A percentile compares a stretch with the other conserved stretches of the same genome.
Evolutionary conservation across 2,113 vertebrate species (phyloP).

Genomic region (Leucosticte australis): DNA sequence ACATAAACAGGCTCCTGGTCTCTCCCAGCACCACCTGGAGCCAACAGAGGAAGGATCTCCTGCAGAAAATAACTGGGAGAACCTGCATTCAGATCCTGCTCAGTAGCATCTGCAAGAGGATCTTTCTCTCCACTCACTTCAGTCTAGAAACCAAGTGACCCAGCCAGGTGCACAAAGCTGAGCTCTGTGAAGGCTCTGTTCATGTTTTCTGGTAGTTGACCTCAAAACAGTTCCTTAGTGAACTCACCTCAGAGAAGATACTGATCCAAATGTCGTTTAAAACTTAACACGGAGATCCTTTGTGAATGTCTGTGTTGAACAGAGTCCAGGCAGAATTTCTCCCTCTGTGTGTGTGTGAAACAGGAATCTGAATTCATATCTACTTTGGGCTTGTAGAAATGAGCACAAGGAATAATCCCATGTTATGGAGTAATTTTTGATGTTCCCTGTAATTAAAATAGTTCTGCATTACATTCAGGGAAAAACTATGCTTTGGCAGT

Average conservation of each 20-base stretch:
- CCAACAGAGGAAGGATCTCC: not conserved
- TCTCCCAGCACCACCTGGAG: not conserved
- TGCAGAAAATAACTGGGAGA: not conserved
- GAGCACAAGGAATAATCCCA: not conserved
- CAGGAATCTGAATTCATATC: not conserved
- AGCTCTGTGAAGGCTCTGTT: not conserved
- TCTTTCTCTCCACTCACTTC: not conserved
- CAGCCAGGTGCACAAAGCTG: not conserved
- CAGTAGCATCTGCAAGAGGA: not conserved
- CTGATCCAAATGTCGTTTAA: not conserved
- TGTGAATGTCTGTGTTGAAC: not conserved
- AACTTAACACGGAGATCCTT: not conserved
- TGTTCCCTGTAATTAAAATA: not conserved
- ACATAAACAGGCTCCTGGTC: not conserved
- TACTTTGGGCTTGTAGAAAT: not conserved
- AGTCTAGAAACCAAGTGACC: not conserved
- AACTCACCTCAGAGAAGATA: not conserved
- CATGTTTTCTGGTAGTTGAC: not conserved
- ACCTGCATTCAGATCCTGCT: rapidly evolving
- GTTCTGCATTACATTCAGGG: not conserved
- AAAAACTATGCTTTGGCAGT: not conserved
- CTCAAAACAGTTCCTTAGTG: not conserved
- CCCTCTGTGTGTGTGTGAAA: not conserved
- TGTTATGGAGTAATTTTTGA: not conserved
- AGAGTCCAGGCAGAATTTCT: not conserved